Base-by-base conservation (phyloP, 2,888 invertebrate species). In the Melinaea menophilus region DNA sequence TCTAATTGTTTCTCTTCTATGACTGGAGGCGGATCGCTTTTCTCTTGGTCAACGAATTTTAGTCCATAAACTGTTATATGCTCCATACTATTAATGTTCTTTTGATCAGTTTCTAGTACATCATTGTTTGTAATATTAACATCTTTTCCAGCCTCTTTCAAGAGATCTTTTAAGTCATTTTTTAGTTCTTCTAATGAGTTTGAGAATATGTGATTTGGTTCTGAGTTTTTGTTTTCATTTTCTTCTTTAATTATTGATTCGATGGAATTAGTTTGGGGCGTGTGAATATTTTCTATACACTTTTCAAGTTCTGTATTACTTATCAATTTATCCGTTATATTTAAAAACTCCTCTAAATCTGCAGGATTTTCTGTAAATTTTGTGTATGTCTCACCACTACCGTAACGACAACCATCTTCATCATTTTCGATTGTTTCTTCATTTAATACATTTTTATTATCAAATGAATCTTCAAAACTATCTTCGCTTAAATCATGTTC, bases 351-450 rank as follows among this genome's bases (percentile, higher is more conserved):
- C 69, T 89, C 86, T 68, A 90, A 79, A 71, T 88, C 86, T 12
- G 78, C 79, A 5, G 88, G 80, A 67, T 87, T 79, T 72, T 88
- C 88, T 9, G 86, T 84, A 66, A 87, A 88, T 75, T 90, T 90
- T 46, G 90, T 90, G 60, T 90, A 90, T 22, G 90, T 90, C 58
- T 88, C 88, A 54, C 90, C 85, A 72, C 90, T 90, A 2, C 88
- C 87, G 66, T 85, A 82, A 48, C 88, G 82, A 70, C 82, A 79
- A 55, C 78, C 75, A 37, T 66, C 67, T 55, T 79, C 74, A 58
- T 78, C 75, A 59, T 73, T 77, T 55, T 71, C 68, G 31, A 75
- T 71, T 31, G 67, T 62, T 9, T 70, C 60, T 13, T 72, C 71
- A 54, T 76, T 75, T 56, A 72, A 73, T 46, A 79, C 76, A 59